Conservation (phyloP, 1,140 invertebrate species). For the Piezodorus guildinii region DNA sequence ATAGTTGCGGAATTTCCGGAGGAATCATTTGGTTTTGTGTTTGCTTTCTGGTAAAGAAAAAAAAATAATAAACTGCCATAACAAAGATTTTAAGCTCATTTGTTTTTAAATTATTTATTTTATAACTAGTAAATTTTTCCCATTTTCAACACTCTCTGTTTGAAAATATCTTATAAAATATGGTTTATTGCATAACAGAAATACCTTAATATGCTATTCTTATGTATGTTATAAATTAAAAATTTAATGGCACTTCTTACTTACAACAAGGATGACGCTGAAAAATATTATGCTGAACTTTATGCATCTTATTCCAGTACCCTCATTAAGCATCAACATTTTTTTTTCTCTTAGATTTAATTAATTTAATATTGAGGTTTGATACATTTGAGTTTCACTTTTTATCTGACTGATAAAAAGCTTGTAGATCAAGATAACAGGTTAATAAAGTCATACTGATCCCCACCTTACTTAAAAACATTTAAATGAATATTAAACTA, state of each 20-base stretch:
- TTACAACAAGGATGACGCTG: background rate
- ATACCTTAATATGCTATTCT: background rate
- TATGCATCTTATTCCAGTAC: slow-evolving; percentile 11
- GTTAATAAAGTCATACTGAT: background rate
- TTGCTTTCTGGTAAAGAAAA: no score
- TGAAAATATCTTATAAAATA: no score
- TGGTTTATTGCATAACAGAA: background rate
- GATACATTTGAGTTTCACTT: no score
- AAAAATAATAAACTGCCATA: no score
- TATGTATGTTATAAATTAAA: background rate
- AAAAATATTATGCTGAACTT: background rate
- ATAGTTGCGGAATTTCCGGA: no score
- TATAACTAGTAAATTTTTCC: no score
- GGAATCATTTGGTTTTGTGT: no score
- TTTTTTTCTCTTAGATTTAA: background rate
- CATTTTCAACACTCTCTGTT: no score
- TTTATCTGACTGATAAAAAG: background rate
- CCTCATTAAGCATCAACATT: background rate
- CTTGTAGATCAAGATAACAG: slow-evolving; percentile 7
- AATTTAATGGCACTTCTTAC: background rate
- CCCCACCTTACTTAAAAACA: no score
- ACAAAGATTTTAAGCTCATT: no score
- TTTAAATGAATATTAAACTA: no score
- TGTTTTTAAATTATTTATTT: no score
- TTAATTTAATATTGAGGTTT: background rate